These are phyloP conservation scores for Mormyrops attenuatus DNA, from an alignment of 2,797 vertebrate species.

Conservation along the genomic window DNA sequence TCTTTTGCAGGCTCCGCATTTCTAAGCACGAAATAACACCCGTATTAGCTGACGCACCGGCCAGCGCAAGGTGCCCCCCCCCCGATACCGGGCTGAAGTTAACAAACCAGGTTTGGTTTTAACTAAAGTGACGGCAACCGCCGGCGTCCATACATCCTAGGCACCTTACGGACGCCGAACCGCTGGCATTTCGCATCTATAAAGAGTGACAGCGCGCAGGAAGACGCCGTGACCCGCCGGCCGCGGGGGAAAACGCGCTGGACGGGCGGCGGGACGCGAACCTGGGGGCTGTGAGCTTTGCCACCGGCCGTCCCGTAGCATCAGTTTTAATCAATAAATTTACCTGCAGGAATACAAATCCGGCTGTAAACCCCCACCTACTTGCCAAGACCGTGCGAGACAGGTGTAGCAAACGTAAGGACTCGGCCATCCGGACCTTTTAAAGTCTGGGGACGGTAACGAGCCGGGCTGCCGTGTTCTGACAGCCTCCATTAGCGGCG, in stretches of 20 bases:
- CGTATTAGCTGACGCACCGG: not conserved
- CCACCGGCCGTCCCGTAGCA: not conserved
- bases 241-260: not conserved
- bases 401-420: not conserved
- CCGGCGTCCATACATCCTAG: not conserved
- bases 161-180: not conserved
- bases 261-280: not conserved
- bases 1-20: not conserved
- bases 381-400: not conserved
- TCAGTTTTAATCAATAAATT: not conserved
- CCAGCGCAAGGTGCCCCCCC: not conserved
- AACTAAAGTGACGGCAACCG: not conserved
- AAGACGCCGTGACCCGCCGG: not conserved
- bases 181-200: not conserved
- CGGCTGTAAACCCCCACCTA: not conserved
- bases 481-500: slow-evolving; percentile 35
- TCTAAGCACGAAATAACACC: not conserved
- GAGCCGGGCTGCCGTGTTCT: slow-evolving; percentile 22
- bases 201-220: not conserved
- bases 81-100: not conserved
- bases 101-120: not conserved
- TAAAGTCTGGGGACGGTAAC: not conserved
- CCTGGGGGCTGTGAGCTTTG: not conserved
- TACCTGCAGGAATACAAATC: not conserved
- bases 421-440: not conserved